Conservation (phyloP, 1,140 invertebrate species). For the Pseudomyrmex flavicornis region DNA sequence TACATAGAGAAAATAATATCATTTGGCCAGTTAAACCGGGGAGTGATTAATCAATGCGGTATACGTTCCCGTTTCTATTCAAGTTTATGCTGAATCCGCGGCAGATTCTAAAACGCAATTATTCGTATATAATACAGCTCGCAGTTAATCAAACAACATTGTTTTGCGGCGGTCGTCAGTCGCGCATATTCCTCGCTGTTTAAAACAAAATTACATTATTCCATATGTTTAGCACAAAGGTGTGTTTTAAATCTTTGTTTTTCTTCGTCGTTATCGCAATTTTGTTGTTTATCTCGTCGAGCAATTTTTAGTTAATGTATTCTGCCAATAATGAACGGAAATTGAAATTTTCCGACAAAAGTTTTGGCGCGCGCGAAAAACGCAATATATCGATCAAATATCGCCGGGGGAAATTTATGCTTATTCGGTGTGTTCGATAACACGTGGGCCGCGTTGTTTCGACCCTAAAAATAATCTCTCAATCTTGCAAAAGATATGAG, state of each 20-base stretch:
- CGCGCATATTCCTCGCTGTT: not conserved
- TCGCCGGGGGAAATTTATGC: too few relatives aligned
- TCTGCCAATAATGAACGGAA: too few relatives aligned
- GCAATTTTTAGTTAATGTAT: not conserved
- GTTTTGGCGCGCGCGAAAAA: too few relatives aligned
- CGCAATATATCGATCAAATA: too few relatives aligned
- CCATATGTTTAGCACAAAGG: not conserved
- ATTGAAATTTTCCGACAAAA: too few relatives aligned
- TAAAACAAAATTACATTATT: constrained; percentile 1
- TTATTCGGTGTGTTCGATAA: too few relatives aligned
- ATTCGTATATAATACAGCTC: not conserved
- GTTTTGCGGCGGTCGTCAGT: not conserved
- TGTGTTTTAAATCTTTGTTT: too few relatives aligned
- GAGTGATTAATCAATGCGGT: not conserved
- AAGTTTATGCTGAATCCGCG: constrained; percentile 1
- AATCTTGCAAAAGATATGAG: too few relatives aligned
- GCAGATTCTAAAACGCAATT: constrained; percentile 18
- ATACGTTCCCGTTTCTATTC: not conserved
- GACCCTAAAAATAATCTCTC: too few relatives aligned
- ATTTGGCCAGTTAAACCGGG: not conserved
- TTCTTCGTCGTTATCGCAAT: not conserved
- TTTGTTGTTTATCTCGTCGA: not conserved
- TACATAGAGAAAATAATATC: constrained; percentile 17
- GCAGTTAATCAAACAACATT: constrained; percentile 43
- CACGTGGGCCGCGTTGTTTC: too few relatives aligned